Base-by-base conservation (phyloP, 2,888 invertebrate genomes). In the Acrocyrtus sp. region DNA sequence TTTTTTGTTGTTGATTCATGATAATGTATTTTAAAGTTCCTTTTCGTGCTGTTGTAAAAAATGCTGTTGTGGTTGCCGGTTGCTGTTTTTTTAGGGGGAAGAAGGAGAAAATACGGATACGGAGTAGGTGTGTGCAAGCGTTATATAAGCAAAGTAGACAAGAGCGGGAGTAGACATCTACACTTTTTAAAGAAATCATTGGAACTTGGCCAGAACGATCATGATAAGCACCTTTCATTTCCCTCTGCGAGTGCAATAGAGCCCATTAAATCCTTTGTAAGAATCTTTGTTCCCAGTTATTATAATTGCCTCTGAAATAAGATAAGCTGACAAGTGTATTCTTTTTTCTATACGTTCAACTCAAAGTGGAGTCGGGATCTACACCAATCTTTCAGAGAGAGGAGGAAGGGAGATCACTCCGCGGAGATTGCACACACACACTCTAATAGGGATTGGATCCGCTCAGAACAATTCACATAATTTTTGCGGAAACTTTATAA, bases 281-380 rank as follows among this genome's bases (percentile, higher is more conserved):
- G 66, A 72, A 66, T 72, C 65, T 60, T 66, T 72, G 72, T 72
- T 72, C 61, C 60, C 72, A 72, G 72, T 66, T 72, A 72, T 72
- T 72, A 72, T 72, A 72, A 72, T 72, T 72, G 65, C 72, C 72
- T 72, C 65, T 61, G 72, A 72, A 72, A 72, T 72, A 72, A 72
- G 72, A 72, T 72, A 72, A 66, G n/a, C 72, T 72, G 72, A 72
- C 72, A 72, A 72, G 72, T n/a, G n/a, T n/a, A n/a, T n/a, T n/a
- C n/a, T n/a, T n/a, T n/a, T n/a, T n/a, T n/a, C n/a, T n/a, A n/a
- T n/a, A n/a, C n/a, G n/a, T n/a, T n/a, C n/a, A n/a, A n/a, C n/a
- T n/a, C n/a, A n/a, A n/a, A n/a, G n/a, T n/a, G n/a, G n/a, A n/a
- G n/a, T 57, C 57, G 45, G 53, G 43, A 53, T 53, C 51, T 63